phyloP scores from a whole-genome alignment of 2,888 invertebrate genomes.

The Gnatocerus cornutus region DNA sequence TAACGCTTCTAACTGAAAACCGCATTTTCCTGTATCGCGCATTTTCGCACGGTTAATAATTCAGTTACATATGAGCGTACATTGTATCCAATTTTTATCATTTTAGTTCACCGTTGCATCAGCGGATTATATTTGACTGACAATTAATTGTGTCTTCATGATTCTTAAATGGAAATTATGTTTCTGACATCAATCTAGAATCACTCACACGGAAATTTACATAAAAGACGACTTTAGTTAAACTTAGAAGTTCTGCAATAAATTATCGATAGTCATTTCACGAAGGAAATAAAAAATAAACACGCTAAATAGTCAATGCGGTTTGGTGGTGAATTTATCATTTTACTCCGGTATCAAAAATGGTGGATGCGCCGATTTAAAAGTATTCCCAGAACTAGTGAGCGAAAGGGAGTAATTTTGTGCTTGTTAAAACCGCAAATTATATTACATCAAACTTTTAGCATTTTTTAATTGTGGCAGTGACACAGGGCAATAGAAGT shows the following conservation, averaged over 20 bases:
- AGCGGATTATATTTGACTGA: not conserved
- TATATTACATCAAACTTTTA: not conserved
- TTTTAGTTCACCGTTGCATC: constrained; percentile 11
- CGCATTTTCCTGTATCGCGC: constrained; percentile 35
- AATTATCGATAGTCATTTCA: constrained; percentile 63
- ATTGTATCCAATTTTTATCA: constrained; percentile 11
- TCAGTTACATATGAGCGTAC: constrained; percentile 24
- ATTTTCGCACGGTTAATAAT: constrained; percentile 34
- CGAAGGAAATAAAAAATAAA: constrained; percentile 48
- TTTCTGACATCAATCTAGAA: constrained; percentile 47
- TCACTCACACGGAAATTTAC: constrained; percentile 48
- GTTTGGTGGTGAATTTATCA: too few species aligned
- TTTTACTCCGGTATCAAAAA: not conserved
- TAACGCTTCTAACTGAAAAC: constrained; percentile 29
- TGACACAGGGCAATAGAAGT: constrained; percentile 20
- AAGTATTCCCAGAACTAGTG: too few species aligned
- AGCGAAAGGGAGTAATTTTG: too few species aligned
- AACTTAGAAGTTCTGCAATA: constrained; percentile 59
- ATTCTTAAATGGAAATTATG: constrained; percentile 38
- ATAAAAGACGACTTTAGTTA: constrained; percentile 43
- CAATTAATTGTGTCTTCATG: constrained; percentile 12
- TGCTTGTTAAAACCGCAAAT: too few species aligned
- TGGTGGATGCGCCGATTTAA: not conserved
- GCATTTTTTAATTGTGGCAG: not conserved
- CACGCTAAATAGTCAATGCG: not conserved